A percentile compares a stretch with the other conserved stretches of the same genome.
Conservation (phyloP, 2,113 vertebrate species). For the Muscicapa adusta region DNA sequence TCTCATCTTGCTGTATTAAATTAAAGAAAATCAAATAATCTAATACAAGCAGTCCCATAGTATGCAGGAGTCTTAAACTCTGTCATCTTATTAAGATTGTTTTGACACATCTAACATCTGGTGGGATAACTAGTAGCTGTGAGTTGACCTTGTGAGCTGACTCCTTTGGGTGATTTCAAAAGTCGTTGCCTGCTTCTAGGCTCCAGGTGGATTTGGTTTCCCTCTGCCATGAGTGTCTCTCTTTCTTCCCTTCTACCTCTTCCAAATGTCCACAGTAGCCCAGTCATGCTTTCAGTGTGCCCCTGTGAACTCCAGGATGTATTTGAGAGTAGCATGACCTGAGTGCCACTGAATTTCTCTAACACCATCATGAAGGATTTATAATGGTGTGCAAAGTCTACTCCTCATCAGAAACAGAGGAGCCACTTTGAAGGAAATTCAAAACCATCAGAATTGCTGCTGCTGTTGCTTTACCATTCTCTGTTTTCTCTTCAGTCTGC, state of each 20-base stretch:
- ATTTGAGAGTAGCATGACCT: background rate
- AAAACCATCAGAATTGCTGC: background rate
- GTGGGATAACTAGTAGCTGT: background rate
- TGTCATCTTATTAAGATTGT: background rate
- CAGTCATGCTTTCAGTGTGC: background rate
- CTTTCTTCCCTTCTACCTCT: background rate
- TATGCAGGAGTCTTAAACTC: background rate
- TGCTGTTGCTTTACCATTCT: background rate
- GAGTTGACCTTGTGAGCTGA: background rate
- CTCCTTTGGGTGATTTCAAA: background rate
- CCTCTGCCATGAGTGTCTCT: accelerated
- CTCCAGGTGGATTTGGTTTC: background rate
- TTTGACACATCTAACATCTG: background rate
- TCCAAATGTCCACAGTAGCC: background rate
- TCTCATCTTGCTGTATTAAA: conserved; percentile 21
- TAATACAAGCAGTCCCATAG: background rate
- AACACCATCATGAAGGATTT: background rate
- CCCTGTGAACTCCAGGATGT: background rate
- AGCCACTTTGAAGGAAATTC: background rate
- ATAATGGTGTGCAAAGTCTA: background rate
- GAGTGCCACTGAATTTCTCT: background rate
- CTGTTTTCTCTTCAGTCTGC: background rate
- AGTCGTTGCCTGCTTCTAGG: background rate
- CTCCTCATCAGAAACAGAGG: background rate
- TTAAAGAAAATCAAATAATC: conserved; percentile 30